Conservation (phyloP, 2,888 invertebrate species). For the Erebia ligea region DNA sequence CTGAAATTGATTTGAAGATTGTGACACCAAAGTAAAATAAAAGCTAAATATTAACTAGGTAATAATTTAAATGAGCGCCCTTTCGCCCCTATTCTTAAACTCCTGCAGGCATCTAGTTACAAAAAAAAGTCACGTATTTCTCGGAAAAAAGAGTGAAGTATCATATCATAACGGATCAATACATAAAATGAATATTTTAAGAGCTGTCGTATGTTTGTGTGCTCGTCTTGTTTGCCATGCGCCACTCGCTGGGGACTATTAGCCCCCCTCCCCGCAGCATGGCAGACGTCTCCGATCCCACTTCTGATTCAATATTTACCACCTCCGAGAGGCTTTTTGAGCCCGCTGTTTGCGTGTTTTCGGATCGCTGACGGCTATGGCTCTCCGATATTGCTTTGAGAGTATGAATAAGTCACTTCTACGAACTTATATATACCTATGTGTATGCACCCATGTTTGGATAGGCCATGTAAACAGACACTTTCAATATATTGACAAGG, state of each 20-base stretch:
- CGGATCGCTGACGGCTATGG: constrained; percentile 80
- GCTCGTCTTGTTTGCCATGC: constrained; percentile 73
- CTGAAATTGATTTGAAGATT: too few relatives aligned
- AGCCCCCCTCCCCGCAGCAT: constrained; percentile 52
- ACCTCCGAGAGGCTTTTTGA: constrained; percentile 82
- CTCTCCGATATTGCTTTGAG: constrained; percentile 76
- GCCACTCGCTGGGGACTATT: constrained; percentile 85
- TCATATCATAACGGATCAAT: constrained; percentile 53
- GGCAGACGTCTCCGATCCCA: constrained; percentile 76
- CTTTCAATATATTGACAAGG: constrained; percentile 36
- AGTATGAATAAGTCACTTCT: constrained; percentile 79
- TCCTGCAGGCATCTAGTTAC: not conserved
- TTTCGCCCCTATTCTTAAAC: too few relatives aligned
- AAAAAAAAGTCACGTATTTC: constrained; percentile 3
- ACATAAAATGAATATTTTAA: constrained; percentile 74
- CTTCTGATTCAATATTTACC: constrained; percentile 83
- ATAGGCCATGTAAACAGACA: constrained; percentile 63
- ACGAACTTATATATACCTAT: constrained; percentile 63
- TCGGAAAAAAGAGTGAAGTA: constrained; percentile 22
- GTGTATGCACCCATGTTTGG: constrained; percentile 61
- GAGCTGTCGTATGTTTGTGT: constrained; percentile 69
- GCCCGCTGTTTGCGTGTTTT: constrained; percentile 81
- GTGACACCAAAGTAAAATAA: too few relatives aligned
- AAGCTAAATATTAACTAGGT: too few relatives aligned
- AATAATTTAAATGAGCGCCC: too few relatives aligned